These are phyloP conservation scores for Cephus spinipes DNA, from an alignment of 2,888 invertebrate genomes.

Conservation along the genomic window DNA sequence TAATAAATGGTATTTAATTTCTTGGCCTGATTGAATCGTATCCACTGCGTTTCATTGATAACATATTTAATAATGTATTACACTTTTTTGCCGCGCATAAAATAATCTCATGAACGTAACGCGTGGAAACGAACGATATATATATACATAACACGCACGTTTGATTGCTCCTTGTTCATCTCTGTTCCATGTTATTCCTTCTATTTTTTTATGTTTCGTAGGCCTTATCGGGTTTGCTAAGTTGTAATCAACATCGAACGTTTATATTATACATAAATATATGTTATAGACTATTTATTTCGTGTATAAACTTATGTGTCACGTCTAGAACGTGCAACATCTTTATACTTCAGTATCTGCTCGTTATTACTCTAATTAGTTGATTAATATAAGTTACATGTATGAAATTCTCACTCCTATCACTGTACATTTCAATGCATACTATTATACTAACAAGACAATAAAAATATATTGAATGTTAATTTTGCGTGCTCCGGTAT, in stretches of 20 bases:
- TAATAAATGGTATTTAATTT: neutral
- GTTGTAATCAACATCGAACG: neutral
- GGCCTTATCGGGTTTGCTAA: neutral
- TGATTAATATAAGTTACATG: neutral
- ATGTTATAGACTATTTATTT: neutral
- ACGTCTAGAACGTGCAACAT: neutral
- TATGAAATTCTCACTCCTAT: conserved; percentile 47
- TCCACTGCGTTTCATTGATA: neutral
- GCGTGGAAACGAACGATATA: neutral
- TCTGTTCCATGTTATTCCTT: neutral
- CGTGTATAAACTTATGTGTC: neutral
- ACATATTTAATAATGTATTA: neutral
- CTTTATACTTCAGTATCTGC: neutral
- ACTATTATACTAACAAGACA: conserved; percentile 58
- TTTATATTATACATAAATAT: neutral
- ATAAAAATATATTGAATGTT: conserved; percentile 64
- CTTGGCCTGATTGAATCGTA: neutral
- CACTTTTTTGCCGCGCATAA: neutral
- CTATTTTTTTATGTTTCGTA: neutral
- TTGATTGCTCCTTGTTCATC: neutral
- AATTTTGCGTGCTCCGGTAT: neutral
- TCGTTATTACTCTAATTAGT: neutral
- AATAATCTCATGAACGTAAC: neutral
- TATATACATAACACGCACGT: neutral
- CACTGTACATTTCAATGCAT: conserved; percentile 52